These are phyloP conservation scores for Drosophila jambulina DNA, from an alignment of 1,140 invertebrate species.

Conservation along the genomic window DNA sequence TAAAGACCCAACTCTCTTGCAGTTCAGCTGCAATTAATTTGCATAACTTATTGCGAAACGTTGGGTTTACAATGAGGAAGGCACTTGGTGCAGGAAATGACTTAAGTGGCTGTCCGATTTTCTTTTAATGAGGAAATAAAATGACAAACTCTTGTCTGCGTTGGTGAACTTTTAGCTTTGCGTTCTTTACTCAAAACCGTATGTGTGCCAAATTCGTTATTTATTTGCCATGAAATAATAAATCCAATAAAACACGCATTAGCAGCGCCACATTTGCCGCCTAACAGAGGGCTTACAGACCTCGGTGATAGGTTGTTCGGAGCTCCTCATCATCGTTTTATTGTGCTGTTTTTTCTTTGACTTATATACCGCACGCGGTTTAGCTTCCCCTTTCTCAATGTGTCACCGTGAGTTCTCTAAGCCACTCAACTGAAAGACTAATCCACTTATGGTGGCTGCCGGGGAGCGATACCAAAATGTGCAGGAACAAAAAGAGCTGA, in stretches of 20 bases:
- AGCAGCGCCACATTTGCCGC: constrained; percentile 33
- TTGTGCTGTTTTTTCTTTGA: neutral
- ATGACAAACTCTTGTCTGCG: constrained; percentile 8
- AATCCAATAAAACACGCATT: constrained; percentile 41
- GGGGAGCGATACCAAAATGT: constrained; percentile 3
- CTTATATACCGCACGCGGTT: constrained; percentile 16
- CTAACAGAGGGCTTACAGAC: constrained; percentile 16
- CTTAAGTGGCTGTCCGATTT: constrained; percentile 31
- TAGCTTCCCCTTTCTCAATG: constrained; percentile 8
- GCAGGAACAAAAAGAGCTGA: neutral
- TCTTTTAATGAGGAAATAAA: constrained; percentile 44
- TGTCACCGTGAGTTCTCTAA: constrained; percentile 26
- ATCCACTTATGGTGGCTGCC: constrained; percentile 59
- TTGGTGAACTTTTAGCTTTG: constrained; percentile 22
- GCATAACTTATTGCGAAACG: constrained; percentile 52
- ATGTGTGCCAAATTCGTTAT: constrained; percentile 1
- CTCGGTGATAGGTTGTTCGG: constrained; percentile 6
- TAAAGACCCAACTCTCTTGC: neutral
- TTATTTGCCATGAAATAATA: constrained; percentile 22
- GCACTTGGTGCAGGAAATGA: constrained; percentile 31
- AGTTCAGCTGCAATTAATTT: constrained; percentile 36
- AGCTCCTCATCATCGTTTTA: constrained; percentile 7
- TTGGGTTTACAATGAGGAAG: constrained; percentile 15
- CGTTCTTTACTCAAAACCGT: neutral
- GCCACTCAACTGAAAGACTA: constrained; percentile 57